A percentile compares a stretch with the other conserved stretches of the same genome.
Evolutionary conservation across 2,797 vertebrate genomes (phyloP).

Genomic region (Cetoscarus ocellatus): DNA sequence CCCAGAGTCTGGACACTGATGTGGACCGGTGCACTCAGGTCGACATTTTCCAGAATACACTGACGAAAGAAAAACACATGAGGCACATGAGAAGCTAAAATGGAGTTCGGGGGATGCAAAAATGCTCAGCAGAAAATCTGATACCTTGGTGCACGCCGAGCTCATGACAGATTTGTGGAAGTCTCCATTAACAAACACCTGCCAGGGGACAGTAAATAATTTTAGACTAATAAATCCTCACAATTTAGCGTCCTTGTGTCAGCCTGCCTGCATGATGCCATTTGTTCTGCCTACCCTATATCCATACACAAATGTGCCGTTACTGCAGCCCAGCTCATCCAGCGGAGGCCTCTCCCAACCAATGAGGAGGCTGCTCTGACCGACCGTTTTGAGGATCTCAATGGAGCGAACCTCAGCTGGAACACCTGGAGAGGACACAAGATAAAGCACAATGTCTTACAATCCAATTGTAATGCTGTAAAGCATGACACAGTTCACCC

Average conservation of each 20-base stretch:
- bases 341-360: constrained; percentile 78
- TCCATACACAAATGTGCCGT: constrained; percentile 77
- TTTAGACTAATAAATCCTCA: not conserved
- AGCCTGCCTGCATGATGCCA: not conserved
- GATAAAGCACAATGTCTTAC: not conserved
- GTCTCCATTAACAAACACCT: constrained; percentile 72
- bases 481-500: not conserved
- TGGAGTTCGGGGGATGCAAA: not conserved
- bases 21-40: constrained; percentile 58
- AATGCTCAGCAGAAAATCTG: not conserved
- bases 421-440: constrained; percentile 62
- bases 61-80: constrained; percentile 24
- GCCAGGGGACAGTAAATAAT: not conserved
- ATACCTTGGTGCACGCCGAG: constrained; percentile 77
- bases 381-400: constrained; percentile 77
- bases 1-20: constrained; percentile 72
- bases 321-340: constrained; percentile 81
- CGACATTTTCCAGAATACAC: constrained; percentile 75
- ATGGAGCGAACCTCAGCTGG: constrained; percentile 74
- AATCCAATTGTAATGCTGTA: not conserved
- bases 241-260: not conserved
- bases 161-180: constrained; percentile 74
- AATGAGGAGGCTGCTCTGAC: constrained; percentile 79
- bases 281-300: constrained; percentile 75
- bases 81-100: not conserved